Evolutionary conservation across 2,797 vertebrate species (phyloP), one percentile per base, ranked within the genome.

Genomic region (Megaceryle alcyon): DNA sequence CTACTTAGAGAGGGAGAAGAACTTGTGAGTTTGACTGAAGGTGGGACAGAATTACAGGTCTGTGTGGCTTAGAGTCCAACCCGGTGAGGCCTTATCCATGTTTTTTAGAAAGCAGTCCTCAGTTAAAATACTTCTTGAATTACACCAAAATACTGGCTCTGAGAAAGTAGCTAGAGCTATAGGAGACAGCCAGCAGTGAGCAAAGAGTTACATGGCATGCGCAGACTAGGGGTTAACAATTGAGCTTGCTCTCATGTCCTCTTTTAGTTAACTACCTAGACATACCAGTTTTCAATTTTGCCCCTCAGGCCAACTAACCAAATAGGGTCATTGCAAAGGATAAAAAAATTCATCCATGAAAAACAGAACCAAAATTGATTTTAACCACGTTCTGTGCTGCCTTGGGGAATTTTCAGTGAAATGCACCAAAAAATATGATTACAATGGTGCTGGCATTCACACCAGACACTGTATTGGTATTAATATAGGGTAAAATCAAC

Each of bases 121-220:
- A 29, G 6, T 29, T 59, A 60, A 91, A 63, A 66, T 48, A 66
- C n/a, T 82, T 5, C 35, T 18, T 48, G 48, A 91, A 77, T 22
- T 37, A 8, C 4, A 64, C n/a, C 16, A 12, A 60, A 53, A 7
- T 33, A 63, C 19, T 39, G 8, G 37, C 63, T 54, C 39, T 19
- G 39, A 76, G 44, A 71, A 94, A 46, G 66, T 1, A 60, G 26
- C 37, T 3, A 8, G 25, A 88, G 26, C 13, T 54, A 53, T 5
- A 46, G 37, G 15, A 78, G 8, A 72, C 21, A 51, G 17, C 8
- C 63, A 91, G 29, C 48, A 66, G 56, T 6, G 26, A 70, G 19
- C 0, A 1, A 61, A 54, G 39, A 51, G 44, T 68, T 37, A 71
- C 31, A 31, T 2, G 6, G 28, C 0, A 0, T 14, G 20, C 39